These are phyloP conservation scores for Arctia plantaginis DNA, from an alignment of 2,888 invertebrate genomes.

Conservation along the genomic window DNA sequence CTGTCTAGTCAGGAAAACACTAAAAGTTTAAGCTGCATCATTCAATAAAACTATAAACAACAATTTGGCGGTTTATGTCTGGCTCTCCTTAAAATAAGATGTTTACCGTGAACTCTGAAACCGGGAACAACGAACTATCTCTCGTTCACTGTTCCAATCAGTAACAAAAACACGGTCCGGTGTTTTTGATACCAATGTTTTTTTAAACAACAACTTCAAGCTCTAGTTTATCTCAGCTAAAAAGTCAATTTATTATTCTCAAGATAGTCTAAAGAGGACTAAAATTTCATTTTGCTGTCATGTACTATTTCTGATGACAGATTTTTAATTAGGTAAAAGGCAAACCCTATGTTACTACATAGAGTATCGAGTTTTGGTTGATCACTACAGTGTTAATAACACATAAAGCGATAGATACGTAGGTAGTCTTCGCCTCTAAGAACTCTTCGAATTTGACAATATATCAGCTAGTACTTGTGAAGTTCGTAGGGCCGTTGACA, in stretches of 20 bases:
- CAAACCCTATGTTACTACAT: too few species aligned
- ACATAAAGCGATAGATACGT: background rate
- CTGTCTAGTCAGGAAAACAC: slow-evolving; percentile 52
- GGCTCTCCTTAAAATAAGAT: background rate
- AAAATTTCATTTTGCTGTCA: too few species aligned
- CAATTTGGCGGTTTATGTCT: background rate
- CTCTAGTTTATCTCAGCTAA: background rate
- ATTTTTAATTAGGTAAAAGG: background rate
- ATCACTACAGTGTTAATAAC: background rate
- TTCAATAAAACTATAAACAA: slow-evolving; percentile 17
- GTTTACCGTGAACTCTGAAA: background rate
- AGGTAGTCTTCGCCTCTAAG: background rate
- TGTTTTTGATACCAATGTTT: background rate
- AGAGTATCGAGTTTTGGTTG: too few species aligned
- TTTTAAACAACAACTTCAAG: background rate
- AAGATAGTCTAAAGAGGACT: background rate
- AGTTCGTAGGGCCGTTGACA: background rate
- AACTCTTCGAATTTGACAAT: background rate
- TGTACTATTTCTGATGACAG: background rate
- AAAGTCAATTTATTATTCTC: background rate
- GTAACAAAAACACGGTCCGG: background rate
- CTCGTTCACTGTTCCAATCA: background rate
- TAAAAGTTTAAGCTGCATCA: slow-evolving; percentile 34
- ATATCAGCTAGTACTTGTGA: background rate
- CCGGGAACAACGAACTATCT: background rate